Percentiles rank a stretch among this genome's conserved stretches.
phyloP scores from a whole-genome alignment of 1,140 invertebrate species.

The Andrena cerasifolii region DNA sequence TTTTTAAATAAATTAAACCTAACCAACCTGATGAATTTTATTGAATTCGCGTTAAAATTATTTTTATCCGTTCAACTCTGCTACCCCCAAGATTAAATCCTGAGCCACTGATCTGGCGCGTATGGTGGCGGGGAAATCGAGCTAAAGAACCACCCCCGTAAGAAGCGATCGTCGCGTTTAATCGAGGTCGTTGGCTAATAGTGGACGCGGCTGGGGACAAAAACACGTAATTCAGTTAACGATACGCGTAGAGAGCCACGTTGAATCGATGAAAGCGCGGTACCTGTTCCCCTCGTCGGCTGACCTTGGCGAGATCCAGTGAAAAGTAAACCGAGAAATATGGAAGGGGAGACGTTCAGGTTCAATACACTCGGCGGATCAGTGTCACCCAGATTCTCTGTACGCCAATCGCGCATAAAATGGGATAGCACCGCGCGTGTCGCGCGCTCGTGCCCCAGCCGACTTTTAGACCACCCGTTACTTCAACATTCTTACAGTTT shows the following conservation, averaged over 20 bases:
- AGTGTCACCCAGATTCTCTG: constrained; percentile 40
- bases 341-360: constrained; percentile 35
- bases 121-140: neutral
- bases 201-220: neutral
- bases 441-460: no score
- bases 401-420: neutral
- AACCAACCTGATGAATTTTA: no score
- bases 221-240: neutral
- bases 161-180: neutral
- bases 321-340: constrained; percentile 43
- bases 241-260: neutral
- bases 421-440: neutral
- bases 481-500: no score
- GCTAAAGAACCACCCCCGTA: neutral
- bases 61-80: no score
- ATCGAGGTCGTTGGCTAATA: neutral
- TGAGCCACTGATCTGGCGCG: no score
- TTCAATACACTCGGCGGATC: constrained; percentile 33
- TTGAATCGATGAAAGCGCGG: constrained; percentile 15
- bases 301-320: constrained; percentile 41
- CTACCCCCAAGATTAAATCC: no score
- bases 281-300: constrained; percentile 1
- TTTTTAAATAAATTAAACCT: no score
- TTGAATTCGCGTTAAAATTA: no score
- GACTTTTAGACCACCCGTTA: no score